Base-by-base conservation (phyloP, 2,888 invertebrate species). In the Spisula solida region DNA sequence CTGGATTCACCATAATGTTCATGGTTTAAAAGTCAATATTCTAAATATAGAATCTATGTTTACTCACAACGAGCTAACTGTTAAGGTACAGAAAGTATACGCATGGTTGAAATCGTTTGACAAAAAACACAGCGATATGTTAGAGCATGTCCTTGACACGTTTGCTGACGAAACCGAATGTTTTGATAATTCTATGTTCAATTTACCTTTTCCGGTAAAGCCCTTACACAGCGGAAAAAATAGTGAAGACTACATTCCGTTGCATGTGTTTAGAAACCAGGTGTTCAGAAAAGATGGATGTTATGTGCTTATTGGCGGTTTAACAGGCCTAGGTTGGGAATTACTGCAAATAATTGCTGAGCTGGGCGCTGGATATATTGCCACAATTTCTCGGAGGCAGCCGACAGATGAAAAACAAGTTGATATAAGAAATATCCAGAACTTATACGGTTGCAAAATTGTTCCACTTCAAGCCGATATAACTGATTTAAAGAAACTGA, bases 261-360 rank as follows among this genome's bases (percentile, higher is more conserved):
- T 85, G 18, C 80, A 88, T 34, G 84, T 85, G 8, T 84, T 85
- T 34, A 34, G 88, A 51, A 81, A 48, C n/a, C 78, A 82, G 51
- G 34, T 81, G 0, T 86, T 95, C 66, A 80, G 93, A 55, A 80
- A 89, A 31, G 82, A 93, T 41, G 91, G 92, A n/a, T 86, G 90
- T 18, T 95, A 95, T 82, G 80, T 95, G 20, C 91, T 95, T 16
- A 91, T 94, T 25, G 95, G 95, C n/a, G 95, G 95, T 12, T 88
- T 94, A n/a, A 94, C 94, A 4, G 95, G 95, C 0, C 89, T 95
- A 4, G 95, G 95, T 14, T 94, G 95, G 95, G 93, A 93, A 25
- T 85, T 93, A 34, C 90, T 94, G 8, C 89, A 91, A 18, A 87
- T 93, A 18, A 88, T 95, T 55, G 92, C 93, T 5, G 88, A 90